Evolutionary conservation across 2,888 invertebrate species (phyloP).

Genomic region (Dasypogon diadema): DNA sequence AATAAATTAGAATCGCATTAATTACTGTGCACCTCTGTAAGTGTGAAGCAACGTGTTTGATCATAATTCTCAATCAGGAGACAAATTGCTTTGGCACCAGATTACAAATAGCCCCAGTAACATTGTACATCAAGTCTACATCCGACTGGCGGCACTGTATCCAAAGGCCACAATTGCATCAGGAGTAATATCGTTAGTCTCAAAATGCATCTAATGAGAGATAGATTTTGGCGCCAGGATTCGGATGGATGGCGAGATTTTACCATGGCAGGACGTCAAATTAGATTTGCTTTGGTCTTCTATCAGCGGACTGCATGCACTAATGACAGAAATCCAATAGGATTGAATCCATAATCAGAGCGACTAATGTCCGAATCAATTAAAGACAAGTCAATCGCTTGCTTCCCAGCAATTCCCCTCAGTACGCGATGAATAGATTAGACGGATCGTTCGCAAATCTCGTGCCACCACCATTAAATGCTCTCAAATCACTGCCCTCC

Average conservation of each 20-base stretch:
- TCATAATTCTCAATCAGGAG: conserved; percentile 46
- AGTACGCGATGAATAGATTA: conserved; percentile 51
- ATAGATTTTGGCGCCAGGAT: conserved; percentile 48
- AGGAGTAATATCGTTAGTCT: conserved; percentile 31
- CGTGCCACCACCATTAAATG: background rate
- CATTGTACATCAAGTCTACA: background rate
- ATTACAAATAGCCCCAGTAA: conserved; percentile 40
- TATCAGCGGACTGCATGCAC: conserved; percentile 45
- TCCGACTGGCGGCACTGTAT: background rate
- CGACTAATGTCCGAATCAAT: conserved; percentile 51
- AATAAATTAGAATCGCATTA: conserved; percentile 40
- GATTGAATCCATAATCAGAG: conserved; percentile 35
- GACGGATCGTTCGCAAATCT: conserved; percentile 33
- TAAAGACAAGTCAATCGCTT: conserved; percentile 51
- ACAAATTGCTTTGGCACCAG: conserved; percentile 51
- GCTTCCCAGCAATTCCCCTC: conserved; percentile 1
- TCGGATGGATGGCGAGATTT: background rate
- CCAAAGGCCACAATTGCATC: conserved; percentile 42
- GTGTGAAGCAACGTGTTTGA: conserved; percentile 33
- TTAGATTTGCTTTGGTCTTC: conserved; percentile 51
- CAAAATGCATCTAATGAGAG: conserved; percentile 51
- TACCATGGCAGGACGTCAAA: conserved; percentile 23
- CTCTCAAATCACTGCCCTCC: background rate
- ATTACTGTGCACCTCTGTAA: conserved; percentile 38
- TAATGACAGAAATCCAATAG: conserved; percentile 51